Base-by-base conservation (phyloP, 2,113 vertebrate species). In the Xyliphius kryptos region DNA sequence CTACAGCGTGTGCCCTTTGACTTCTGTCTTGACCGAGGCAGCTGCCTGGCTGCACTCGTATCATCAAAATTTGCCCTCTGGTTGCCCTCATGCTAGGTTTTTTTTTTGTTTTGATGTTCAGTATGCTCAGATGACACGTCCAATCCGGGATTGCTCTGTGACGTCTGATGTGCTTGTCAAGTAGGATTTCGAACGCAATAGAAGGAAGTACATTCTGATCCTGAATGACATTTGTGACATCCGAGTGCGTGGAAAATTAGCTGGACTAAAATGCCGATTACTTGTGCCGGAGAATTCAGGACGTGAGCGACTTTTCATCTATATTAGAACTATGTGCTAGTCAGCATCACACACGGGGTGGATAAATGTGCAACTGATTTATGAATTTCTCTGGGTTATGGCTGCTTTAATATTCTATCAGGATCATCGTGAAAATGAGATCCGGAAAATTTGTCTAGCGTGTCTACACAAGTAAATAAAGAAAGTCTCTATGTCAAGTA, bases 81-180 rank as follows among this genome's bases (percentile, higher is more conserved):
- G 32, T 40, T 21, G 49, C n/a, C 67, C 17, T n/a, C n/a, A 10
- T 2, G 11, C 22, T 15, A 43, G 22, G 10, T 21, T 43, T 50
- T 17, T 54, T 47, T 43, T 38, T 19, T 41, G 6, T 63, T 49
- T 40, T 38, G 10, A 68, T 58, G 22, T 64, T 66, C 57, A 57
- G 65, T 60, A 26, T 55, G 22, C 64, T 75, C 57, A 43, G 62
- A 52, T 57, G 63, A 67, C 61, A 68, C 20, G 8, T 77, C 75
- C 70, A 32, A 75, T 66, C 69, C 62, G 16, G 63, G 73, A 64
- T 67, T 60, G 71, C 69, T 77, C 1, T 63, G 67, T 63, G 63
- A 79, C 73, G 68, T 54, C 43, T 62, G 62, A 47, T 46, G 47
- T 37, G 51, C 56, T 67, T 68, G 60, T 67, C 54, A 72, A 69